Conservation (phyloP, 2,113 vertebrate species). For the Sporophila hypoxantha region DNA sequence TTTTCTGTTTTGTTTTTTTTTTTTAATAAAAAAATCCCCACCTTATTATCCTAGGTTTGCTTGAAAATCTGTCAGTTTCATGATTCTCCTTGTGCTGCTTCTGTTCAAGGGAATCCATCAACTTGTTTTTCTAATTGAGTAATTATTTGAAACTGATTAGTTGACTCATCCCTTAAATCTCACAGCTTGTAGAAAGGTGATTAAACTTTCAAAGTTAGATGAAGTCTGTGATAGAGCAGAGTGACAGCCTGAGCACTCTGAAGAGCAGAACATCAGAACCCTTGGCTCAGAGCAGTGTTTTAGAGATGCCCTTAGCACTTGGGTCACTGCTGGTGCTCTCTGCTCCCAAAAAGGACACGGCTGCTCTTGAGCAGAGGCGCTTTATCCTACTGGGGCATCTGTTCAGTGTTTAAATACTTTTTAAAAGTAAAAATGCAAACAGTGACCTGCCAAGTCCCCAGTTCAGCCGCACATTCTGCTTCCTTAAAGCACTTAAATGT, state of each 20-base stretch:
- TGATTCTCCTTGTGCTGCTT: background rate
- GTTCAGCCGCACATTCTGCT: background rate
- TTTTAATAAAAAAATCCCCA: rapidly evolving
- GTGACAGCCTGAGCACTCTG: background rate
- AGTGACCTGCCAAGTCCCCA: background rate
- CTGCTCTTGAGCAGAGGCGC: background rate
- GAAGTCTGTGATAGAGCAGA: background rate
- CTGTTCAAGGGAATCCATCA: slow-evolving; percentile 2
- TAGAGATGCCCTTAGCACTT: background rate
- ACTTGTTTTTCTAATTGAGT: slow-evolving; percentile 35
- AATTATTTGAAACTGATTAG: slow-evolving; percentile 51
- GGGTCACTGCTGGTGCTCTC: background rate
- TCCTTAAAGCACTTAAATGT: rapidly evolving
- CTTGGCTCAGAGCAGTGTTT: background rate
- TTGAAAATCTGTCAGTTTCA: background rate
- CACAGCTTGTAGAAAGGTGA: slow-evolving; percentile 39
- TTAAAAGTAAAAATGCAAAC: background rate
- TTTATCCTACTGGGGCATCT: background rate
- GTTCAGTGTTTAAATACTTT: background rate
- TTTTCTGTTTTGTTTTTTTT: background rate
- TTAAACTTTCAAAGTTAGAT: slow-evolving; percentile 39
- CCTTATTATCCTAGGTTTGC: background rate
- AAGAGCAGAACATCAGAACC: background rate
- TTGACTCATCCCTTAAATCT: slow-evolving; percentile 41
- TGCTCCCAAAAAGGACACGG: background rate